phyloP scores from a whole-genome alignment of 2,888 invertebrate genomes.

The Chromoteleia sp. region DNA sequence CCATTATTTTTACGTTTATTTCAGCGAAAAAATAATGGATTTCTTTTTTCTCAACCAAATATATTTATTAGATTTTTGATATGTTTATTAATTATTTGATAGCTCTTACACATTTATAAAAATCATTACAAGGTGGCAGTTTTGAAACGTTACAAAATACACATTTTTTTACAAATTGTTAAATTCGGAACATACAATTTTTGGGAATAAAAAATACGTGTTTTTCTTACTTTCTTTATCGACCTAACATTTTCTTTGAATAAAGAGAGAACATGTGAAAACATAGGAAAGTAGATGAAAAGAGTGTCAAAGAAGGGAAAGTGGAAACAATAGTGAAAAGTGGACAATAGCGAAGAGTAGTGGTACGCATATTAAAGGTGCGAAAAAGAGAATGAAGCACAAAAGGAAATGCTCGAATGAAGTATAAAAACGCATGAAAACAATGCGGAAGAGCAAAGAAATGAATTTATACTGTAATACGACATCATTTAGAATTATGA shows the following conservation, averaged over 20 bases:
- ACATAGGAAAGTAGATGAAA: conserved; percentile 61
- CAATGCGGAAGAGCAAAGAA: conserved; percentile 20
- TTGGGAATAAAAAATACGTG: conserved; percentile 7
- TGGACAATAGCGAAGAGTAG: conserved; percentile 56
- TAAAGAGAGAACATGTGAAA: conserved; percentile 35
- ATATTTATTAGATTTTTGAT: no score
- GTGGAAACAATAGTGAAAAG: conserved; percentile 64
- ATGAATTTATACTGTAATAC: conserved; percentile 29
- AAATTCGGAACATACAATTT: neutral
- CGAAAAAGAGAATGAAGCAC: conserved; percentile 41
- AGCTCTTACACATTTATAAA: no score
- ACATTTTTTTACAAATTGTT: neutral
- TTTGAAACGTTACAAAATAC: no score
- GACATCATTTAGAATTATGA: conserved; percentile 12
- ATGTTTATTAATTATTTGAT: no score
- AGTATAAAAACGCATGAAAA: conserved; percentile 45
- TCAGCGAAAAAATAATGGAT: no score
- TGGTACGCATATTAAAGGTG: conserved; percentile 65
- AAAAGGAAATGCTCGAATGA: conserved; percentile 46
- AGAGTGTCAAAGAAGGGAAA: conserved; percentile 62
- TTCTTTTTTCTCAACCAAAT: no score
- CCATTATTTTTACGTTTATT: no score
- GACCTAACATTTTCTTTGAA: conserved; percentile 56
- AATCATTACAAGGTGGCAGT: no score
- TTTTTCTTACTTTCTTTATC: conserved; percentile 28